Evolutionary conservation across 2,888 invertebrate genomes (phyloP), one percentile per base, ranked within the genome.

Genomic region (Tachystola acroxantha): DNA sequence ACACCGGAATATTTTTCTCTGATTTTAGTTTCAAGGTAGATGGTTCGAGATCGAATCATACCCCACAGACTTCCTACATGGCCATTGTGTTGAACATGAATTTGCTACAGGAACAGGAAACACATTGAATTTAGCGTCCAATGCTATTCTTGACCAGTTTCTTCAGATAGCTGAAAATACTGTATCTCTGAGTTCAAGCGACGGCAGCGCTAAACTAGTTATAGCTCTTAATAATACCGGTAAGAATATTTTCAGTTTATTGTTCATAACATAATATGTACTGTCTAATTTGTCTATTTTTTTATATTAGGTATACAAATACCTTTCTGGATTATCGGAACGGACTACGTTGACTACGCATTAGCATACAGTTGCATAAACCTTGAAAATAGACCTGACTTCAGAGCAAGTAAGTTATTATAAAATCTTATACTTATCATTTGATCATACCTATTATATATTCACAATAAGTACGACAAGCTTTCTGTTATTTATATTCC

Each of bases 41-140:
- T 81, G 81, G 81, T 45, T 62, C 34, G 80, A 79, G 53, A 56
- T 76, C 1, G 54, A 70, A 49, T 55, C 74, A 0, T 80, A 79
- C 39, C 75, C 79, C 0, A 70, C 68, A 42, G 57, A 55, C 0
- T 48, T 64, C 12, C 62, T 65, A 34, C 41, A 57, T 4, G 79
- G 81, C 2, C 60, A 71, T 9, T 84, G 85, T 36, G 45, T 75
- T 19, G 64, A 45, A 32, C 76, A 77, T 34, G 42, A 53, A 7
- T 76, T 65, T 45, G 42, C 53, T 16, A 35, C n/a, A 10, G 45
- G 47, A 9, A 39, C 53, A 2, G 49, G 37, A 11, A 50, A 55
- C 30, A 53, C 50, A 0, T 40, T 77, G 1, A 49, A 46, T 34
- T 43, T 80, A 1, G 43, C 48, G 1, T 67, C 76, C 1, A 53